Evolutionary conservation across 2,113 vertebrate genomes (phyloP).

Genomic region (Raphicerus campestris): DNA sequence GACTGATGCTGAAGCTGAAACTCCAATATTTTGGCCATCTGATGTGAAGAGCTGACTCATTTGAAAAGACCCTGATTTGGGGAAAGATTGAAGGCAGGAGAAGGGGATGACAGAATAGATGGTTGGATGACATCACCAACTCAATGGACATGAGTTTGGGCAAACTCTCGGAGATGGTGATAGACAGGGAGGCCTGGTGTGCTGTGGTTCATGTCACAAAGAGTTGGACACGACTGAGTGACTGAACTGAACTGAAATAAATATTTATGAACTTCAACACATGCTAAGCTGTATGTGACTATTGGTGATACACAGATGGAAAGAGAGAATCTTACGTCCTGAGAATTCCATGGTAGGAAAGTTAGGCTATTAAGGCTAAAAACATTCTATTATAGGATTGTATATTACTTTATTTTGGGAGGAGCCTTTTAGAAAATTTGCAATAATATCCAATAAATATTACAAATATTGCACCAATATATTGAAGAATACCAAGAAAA

Average conservation of each 20-base stretch:
- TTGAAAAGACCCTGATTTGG: background rate
- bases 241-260: background rate
- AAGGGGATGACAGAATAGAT: background rate
- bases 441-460: background rate
- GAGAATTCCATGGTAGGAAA: background rate
- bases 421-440: background rate
- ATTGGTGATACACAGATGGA: background rate
- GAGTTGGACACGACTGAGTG: background rate
- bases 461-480: background rate
- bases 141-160: background rate
- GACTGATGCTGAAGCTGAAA: background rate
- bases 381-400: background rate
- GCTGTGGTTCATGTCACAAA: background rate
- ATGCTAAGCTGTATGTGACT: background rate
- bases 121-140: background rate
- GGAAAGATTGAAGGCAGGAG: background rate
- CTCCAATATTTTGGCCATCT: background rate
- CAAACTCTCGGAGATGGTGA: background rate
- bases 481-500: background rate
- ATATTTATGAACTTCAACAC: background rate
- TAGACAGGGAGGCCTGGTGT: background rate
- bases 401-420: background rate
- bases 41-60: background rate
- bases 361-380: background rate
- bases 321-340: background rate